Evolutionary conservation across 2,797 vertebrate species (phyloP).

Genomic region (Channa striata): DNA sequence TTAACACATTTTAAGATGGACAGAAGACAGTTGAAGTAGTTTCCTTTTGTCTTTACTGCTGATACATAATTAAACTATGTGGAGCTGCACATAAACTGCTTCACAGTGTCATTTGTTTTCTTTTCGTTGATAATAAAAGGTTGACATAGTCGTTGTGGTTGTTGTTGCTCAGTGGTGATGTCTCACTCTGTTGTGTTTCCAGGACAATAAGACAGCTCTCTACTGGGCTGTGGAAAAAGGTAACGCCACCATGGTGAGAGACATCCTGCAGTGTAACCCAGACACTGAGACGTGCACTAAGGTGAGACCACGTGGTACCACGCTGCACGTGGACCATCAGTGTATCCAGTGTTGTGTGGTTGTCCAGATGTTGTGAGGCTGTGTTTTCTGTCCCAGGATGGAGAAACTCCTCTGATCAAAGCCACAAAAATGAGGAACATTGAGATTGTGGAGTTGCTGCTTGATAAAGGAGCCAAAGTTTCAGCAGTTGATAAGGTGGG

Average conservation of each 20-base stretch:
- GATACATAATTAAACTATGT: no score
- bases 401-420: slow-evolving; percentile 95
- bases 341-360: neutral
- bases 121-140: no score
- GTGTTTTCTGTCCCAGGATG: slow-evolving; percentile 85
- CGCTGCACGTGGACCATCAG: neutral
- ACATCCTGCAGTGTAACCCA: slow-evolving; percentile 97
- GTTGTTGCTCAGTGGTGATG: neutral
- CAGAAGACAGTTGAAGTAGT: no score
- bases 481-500: slow-evolving; percentile 95
- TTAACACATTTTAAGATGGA: no score
- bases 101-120: no score
- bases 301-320: slow-evolving; percentile 85
- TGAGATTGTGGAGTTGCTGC: slow-evolving; percentile 95
- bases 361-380: neutral
- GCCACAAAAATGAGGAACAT: slow-evolving; percentile 98
- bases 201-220: slow-evolving; percentile 97
- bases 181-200: slow-evolving; percentile 12
- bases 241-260: slow-evolving; percentile 96
- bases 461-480: slow-evolving; percentile 97
- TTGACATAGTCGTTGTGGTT: no score
- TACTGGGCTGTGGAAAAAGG: slow-evolving; percentile 99
- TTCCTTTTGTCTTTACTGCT: no score
- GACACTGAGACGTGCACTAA: slow-evolving; percentile 98
- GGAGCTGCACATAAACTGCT: no score